Evolutionary conservation across 2,113 vertebrate genomes (phyloP).

Genomic region (Corythoichthys haematopterus): DNA sequence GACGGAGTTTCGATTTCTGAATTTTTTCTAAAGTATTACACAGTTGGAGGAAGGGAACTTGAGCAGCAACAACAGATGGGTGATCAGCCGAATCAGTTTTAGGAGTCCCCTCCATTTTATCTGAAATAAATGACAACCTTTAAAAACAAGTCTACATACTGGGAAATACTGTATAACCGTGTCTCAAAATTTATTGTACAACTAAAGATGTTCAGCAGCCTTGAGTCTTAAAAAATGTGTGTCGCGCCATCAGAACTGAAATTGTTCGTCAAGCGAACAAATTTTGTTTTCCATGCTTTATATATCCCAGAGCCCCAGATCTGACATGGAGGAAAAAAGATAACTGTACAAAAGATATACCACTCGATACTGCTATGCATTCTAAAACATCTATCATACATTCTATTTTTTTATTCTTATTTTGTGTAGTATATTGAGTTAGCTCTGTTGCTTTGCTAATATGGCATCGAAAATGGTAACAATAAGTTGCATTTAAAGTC

Average conservation of each 20-base stretch:
- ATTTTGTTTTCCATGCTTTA: not conserved
- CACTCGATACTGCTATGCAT: too few species aligned
- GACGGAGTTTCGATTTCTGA: constrained; percentile 80
- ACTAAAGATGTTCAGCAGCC: not conserved
- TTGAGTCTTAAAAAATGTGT: not conserved
- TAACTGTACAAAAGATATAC: not conserved
- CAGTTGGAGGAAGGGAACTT: constrained; percentile 86
- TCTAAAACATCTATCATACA: too few species aligned
- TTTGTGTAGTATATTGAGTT: too few species aligned
- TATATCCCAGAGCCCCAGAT: not conserved
- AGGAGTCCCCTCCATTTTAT: constrained; percentile 60
- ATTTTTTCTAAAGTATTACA: constrained; percentile 87
- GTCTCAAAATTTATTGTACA: not conserved
- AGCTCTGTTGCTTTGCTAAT: too few species aligned
- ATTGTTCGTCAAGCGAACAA: not conserved
- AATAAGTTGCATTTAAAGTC: too few species aligned
- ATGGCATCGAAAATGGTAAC: too few species aligned
- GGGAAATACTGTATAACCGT: not conserved
- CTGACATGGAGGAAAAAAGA: not conserved
- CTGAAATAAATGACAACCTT: constrained; percentile 18
- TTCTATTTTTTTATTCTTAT: too few species aligned
- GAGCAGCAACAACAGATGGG: constrained; percentile 81
- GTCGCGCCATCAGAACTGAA: not conserved
- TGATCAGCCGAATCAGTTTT: constrained; percentile 31
- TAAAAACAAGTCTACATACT: not conserved